Evolutionary conservation across 2,113 vertebrate species (phyloP), one percentile per base, ranked within the genome.

Genomic region (Oreocharis arfaki): DNA sequence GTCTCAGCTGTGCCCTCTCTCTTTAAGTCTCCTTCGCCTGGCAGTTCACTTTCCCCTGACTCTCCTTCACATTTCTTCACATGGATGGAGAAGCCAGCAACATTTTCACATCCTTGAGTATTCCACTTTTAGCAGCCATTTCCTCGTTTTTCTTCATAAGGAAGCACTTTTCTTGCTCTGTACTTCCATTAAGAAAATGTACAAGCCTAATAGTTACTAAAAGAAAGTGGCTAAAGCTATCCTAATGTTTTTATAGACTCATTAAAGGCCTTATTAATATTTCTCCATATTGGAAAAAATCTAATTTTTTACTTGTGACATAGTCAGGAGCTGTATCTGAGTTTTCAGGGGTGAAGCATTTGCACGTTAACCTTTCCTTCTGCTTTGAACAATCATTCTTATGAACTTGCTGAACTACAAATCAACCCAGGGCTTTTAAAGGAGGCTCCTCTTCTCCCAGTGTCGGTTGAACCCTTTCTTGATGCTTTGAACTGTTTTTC

Each of bases 121-220:
- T 86, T 91, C 74, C 41, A 77, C 75, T 92, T 94, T 83, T 16
- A 95, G 71, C n/a, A 90, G 77, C 91, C 70, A 94, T 95, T 95
- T 95, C 85, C 91, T 97, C 67, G 0, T 91, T 95, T 96, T 96
- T 96, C 78, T 95, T 91, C 55, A 60, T 67, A 57, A 94, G 91
- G 76, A 95, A 95, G 87, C 84, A 95, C 87, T 96, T 95, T 77
- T 88, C 94, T 88, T 85, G 42, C 71, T 88, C 75, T 90, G 37
- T 56, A 53, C 30, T 95, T 96, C 95, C 93, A 95, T 96, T 97
- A 95, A 93, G 91, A 96, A 93, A 97, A 95, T 95, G 91, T 90
- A 91, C 59, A 95, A 93, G 56, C 21, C 60, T 97, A 93, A 97
- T 95, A 96, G 85, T 96, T 92, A 81, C 79, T 92, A 84, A 93